Evolutionary conservation across 2,888 invertebrate species (phyloP).

Genomic region (Eupithecia subfuscata): DNA sequence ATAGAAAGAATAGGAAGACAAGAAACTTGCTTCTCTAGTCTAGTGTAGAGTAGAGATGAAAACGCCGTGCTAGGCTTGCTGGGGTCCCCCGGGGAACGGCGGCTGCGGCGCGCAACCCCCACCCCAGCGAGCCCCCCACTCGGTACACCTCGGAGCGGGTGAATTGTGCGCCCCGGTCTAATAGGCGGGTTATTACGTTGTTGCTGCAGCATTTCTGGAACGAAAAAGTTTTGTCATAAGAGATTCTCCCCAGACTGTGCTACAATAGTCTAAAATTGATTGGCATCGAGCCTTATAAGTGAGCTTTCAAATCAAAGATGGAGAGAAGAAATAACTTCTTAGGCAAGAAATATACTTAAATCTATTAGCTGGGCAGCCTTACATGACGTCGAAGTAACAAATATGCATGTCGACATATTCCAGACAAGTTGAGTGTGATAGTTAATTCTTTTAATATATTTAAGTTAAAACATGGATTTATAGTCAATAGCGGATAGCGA

Average conservation of each 20-base stretch:
- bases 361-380: too few species aligned
- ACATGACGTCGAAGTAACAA: too few species aligned
- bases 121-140: conserved; percentile 82
- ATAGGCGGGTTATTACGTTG: conserved; percentile 90
- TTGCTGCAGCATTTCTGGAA: conserved; percentile 90
- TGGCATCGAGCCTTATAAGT: background rate
- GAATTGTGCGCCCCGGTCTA: conserved; percentile 56
- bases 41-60: too few species aligned
- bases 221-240: background rate
- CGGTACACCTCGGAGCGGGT: conserved; percentile 65
- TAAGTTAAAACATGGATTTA: too few species aligned
- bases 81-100: conserved; percentile 90
- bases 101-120: conserved; percentile 91
- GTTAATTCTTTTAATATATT: too few species aligned
- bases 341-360: background rate
- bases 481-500: too few species aligned
- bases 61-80: too few species aligned
- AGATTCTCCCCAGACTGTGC: background rate
- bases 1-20: too few species aligned
- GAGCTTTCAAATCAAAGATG: background rate
- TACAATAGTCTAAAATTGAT: background rate
- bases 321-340: background rate
- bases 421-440: too few species aligned
- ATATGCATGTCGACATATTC: too few species aligned
- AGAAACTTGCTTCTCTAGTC: too few species aligned